phyloP scores from a whole-genome alignment of 53 echinoderm and acorn worm species.

The Mesocentrotus franciscanus region DNA sequence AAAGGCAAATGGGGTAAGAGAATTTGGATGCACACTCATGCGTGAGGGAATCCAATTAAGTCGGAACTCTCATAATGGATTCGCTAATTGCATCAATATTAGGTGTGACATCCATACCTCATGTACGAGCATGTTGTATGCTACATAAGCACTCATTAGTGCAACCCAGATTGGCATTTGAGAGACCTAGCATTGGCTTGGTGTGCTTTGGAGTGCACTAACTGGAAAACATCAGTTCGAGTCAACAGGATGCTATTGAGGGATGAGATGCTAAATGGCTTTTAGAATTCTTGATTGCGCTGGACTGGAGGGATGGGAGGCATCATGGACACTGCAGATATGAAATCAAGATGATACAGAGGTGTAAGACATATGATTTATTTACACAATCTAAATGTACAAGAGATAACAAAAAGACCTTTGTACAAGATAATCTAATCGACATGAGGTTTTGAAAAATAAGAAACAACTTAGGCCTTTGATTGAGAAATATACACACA shows the following conservation, averaged over 20 bases:
- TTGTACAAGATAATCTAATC: too few species aligned
- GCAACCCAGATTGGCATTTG: conserved; percentile 25
- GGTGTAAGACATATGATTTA: too few species aligned
- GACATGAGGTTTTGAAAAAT: too few species aligned
- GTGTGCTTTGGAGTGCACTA: not conserved
- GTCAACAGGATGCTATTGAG: not conserved
- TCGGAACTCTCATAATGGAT: conserved; percentile 54
- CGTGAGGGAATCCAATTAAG: conserved; percentile 50
- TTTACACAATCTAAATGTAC: too few species aligned
- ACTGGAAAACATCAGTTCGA: not conserved
- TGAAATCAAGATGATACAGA: too few species aligned
- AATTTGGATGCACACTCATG: conserved; percentile 36
- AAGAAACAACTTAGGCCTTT: too few species aligned
- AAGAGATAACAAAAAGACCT: too few species aligned
- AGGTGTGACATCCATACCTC: conserved; percentile 45
- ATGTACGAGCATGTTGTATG: not conserved
- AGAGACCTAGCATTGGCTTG: not conserved
- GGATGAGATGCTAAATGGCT: not conserved
- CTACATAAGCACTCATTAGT: not conserved
- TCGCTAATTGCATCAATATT: conserved; percentile 56
- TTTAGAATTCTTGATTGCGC: not conserved
- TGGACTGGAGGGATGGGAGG: too few species aligned
- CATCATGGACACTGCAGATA: too few species aligned
- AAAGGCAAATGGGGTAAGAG: not conserved
- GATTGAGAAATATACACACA: too few species aligned